A percentile compares a stretch with the other conserved stretches of the same genome.
These are phyloP conservation scores for Muscicapa striata DNA, from an alignment of 2,797 vertebrate species.

Conservation along the genomic window DNA sequence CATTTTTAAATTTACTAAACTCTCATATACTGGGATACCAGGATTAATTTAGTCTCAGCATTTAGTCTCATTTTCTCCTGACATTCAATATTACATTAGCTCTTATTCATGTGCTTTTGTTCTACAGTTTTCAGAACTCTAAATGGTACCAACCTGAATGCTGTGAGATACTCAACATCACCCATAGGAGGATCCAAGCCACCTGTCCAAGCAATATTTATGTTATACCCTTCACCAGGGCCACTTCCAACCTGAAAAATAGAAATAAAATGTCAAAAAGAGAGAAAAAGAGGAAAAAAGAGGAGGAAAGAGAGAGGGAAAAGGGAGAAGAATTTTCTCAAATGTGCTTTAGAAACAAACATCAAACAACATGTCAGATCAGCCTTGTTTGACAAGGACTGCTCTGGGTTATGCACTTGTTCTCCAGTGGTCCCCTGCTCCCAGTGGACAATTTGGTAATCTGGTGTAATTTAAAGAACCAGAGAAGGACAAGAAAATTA, in stretches of 20 bases:
- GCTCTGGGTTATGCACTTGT: slow-evolving; percentile 81
- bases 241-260: slow-evolving; percentile 76
- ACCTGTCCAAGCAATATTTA: slow-evolving; percentile 88
- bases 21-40: not conserved
- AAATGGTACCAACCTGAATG: slow-evolving; percentile 78
- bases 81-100: not conserved
- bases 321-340: slow-evolving; percentile 44
- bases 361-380: slow-evolving; percentile 82
- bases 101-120: not conserved
- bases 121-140: slow-evolving; percentile 20
- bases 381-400: slow-evolving; percentile 77
- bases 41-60: not conserved
- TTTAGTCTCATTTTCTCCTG: not conserved
- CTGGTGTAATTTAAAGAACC: slow-evolving; percentile 85
- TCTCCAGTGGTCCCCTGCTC: slow-evolving; percentile 73
- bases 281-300: not conserved
- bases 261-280: slow-evolving; percentile 55
- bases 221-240: slow-evolving; percentile 76
- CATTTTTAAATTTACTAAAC: not conserved
- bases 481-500: slow-evolving; percentile 87
- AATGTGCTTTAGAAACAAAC: slow-evolving; percentile 78
- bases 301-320: not conserved
- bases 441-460: slow-evolving; percentile 85
- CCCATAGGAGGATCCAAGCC: slow-evolving; percentile 79
- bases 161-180: slow-evolving; percentile 79